A percentile compares a stretch with the other conserved stretches of the same genome.
These are phyloP conservation scores for Rhinopomastus cyanomelas DNA, from an alignment of 2,113 vertebrate species.

Conservation along the genomic window DNA sequence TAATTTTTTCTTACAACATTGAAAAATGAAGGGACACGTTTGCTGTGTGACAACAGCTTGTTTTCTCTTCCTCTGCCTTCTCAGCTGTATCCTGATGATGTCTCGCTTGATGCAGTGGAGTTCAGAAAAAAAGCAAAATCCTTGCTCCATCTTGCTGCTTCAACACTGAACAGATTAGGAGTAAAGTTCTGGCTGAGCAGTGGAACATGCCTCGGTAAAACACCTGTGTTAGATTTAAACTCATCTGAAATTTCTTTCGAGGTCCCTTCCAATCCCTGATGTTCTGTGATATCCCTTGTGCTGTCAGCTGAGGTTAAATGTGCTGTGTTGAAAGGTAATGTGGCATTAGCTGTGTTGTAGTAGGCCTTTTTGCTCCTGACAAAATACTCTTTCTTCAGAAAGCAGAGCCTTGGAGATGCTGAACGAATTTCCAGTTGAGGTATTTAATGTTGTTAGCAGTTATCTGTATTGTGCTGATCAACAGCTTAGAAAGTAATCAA, in stretches of 20 bases:
- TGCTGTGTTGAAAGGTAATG: not conserved
- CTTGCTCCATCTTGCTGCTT: constrained; percentile 83
- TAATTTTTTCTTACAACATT: not conserved
- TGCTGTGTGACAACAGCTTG: not conserved
- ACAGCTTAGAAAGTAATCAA: not conserved
- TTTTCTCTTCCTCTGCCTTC: constrained; percentile 8
- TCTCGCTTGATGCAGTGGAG: constrained; percentile 81
- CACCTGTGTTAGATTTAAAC: not conserved
- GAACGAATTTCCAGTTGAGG: not conserved
- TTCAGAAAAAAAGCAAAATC: constrained; percentile 89
- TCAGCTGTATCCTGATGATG: constrained; percentile 90
- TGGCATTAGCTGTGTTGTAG: not conserved
- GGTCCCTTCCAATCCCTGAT: too few relatives aligned
- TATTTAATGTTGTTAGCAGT: not conserved
- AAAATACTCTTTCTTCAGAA: not conserved
- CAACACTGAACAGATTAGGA: constrained; percentile 76
- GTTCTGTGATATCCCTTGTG: not conserved
- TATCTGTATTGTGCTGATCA: not conserved
- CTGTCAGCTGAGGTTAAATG: not conserved
- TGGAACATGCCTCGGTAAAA: constrained; percentile 92
- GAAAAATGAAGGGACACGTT: not conserved
- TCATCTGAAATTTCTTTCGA: not conserved
- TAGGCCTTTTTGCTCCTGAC: not conserved
- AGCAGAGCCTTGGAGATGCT: not conserved
- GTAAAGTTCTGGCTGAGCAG: constrained; percentile 96